Base-by-base conservation (phyloP, 1,140 invertebrate species). In the Leptopilina clavipes region DNA sequence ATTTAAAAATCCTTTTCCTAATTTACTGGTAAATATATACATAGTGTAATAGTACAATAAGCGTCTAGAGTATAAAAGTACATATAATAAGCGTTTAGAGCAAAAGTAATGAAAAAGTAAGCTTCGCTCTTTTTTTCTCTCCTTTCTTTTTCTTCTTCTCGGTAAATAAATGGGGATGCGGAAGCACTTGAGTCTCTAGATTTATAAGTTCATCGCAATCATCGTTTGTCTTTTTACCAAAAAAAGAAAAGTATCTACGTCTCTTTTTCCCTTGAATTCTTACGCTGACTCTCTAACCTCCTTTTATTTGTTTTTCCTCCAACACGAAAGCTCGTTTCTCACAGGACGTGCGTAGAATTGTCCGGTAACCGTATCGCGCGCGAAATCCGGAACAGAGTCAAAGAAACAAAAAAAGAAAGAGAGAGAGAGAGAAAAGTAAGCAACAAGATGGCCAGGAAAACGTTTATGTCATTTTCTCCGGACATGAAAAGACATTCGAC, bases 361-460 rank as follows among this genome's bases (percentile, higher is more conserved):
- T 37, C 37, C 45, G 22, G 75, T 74, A 71, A 75, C 78, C 77
- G 73, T 75, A 82, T 78, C 75, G 77, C 76, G 72, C 73, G 45
- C 65, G 18, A 81, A 84, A 84, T 78, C 81, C 81, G 77, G 76
- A 79, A 74, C 81, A 80, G 76, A 54, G 43, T 40, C 17, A 25
- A 12, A 54, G 71, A 73, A 45, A 14, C 9, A 31, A 48, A 54
- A 54, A 14, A 17, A 74, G 37, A 56, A 59, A 37, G 11, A 75
- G 75, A 80, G 78, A 76, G 77, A 76, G 73, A 80, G 77, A 70
- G 56, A 22, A 40, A 22, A 70, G 70, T 65, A 79, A 73, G 75
- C 70, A 78, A 78, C 79, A 79, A 79, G 73, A 72, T 76, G 75
- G 73, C 72, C 74, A 80, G 65, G 59, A 76, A 77, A 52, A 52